Evolutionary conservation across 1,140 invertebrate species (phyloP).

Genomic region (Calosoma granatense): DNA sequence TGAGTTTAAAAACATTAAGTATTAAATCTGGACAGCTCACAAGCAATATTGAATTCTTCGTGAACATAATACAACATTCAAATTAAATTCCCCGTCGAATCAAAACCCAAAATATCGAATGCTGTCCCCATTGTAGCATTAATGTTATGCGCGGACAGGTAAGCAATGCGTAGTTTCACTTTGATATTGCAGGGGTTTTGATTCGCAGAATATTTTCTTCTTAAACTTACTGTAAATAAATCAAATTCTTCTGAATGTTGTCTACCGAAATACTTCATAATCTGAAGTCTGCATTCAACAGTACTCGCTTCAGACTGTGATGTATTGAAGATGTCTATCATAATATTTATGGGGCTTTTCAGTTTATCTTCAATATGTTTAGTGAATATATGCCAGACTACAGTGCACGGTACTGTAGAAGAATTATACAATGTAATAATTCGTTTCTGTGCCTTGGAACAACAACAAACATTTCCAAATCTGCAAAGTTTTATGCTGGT

Average conservation of each 20-base stretch:
- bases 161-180: too few relatives aligned
- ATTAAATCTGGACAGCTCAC: too few relatives aligned
- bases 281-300: conserved; percentile 4
- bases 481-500: too few relatives aligned
- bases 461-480: conserved; percentile 13
- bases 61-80: too few relatives aligned
- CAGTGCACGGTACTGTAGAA: conserved; percentile 17
- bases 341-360: conserved; percentile 18
- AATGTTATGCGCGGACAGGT: too few relatives aligned
- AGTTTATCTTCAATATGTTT: neutral
- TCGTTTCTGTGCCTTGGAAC: neutral
- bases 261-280: neutral
- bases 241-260: conserved; percentile 12
- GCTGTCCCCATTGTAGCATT: too few relatives aligned
- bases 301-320: neutral
- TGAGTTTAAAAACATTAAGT: too few relatives aligned
- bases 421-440: conserved; percentile 20
- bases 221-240: conserved; percentile 5
- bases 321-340: conserved; percentile 15
- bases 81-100: too few relatives aligned
- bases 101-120: too few relatives aligned
- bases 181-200: too few relatives aligned
- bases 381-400: conserved; percentile 21
- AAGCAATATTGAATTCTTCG: too few relatives aligned
- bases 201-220: too few relatives aligned